Conservation (phyloP, 2,797 vertebrate species). For the Gallinago stenura region DNA sequence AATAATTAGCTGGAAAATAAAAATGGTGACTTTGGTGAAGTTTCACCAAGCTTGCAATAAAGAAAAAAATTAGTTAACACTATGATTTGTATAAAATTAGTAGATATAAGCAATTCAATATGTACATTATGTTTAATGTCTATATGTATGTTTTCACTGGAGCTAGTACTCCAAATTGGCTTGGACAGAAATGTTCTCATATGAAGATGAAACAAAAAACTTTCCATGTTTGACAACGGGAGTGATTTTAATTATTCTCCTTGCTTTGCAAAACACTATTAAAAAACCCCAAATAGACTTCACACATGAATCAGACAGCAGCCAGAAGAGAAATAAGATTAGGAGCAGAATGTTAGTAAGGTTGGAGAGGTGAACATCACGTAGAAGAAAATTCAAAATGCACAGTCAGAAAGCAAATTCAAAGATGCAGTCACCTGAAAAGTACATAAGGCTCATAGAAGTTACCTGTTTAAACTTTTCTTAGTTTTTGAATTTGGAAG, state of each 20-base stretch:
- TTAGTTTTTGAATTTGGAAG: background rate
- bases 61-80: background rate
- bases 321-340: background rate
- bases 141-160: background rate
- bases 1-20: background rate
- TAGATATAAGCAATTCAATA: background rate
- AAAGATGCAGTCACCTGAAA: background rate
- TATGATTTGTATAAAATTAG: background rate
- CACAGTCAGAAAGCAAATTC: background rate
- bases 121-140: background rate
- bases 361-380: background rate
- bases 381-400: background rate
- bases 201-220: background rate
- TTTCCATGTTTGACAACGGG: background rate
- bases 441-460: background rate
- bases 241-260: background rate
- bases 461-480: background rate
- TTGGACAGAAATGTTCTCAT: background rate
- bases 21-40: background rate
- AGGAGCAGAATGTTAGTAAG: background rate
- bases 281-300: background rate
- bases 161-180: background rate
- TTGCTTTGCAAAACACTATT: background rate
- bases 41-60: background rate
- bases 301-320: background rate